Evolutionary conservation across 2,888 invertebrate genomes (phyloP), one percentile per base, ranked within the genome.

Genomic region (Alviniconcha strummeri): DNA sequence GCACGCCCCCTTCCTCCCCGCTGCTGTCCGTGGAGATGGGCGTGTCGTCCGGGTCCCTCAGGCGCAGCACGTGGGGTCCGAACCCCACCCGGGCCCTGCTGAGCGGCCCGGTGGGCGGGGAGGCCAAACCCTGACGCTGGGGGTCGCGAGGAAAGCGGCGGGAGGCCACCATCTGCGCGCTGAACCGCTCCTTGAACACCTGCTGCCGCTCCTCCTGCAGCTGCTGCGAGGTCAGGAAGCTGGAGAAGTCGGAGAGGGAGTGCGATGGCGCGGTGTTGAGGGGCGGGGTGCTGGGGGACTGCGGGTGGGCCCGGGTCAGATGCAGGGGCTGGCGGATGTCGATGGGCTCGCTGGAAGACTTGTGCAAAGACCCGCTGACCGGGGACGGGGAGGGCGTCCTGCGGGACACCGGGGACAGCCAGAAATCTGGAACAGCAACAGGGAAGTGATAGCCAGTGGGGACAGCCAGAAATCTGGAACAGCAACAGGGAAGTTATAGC

Each of bases 401-500:
- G 64, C 90, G 89, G 83, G 90, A 89, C 83, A 88, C 85, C 15
- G 89, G 85, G 0, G 92, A 91, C 57, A 90, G 89, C 93, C 93
- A 93, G 85, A 93, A 93, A 89, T 92, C 93, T 94, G 89, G 80
- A 91, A 93, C 64, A 78, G 17, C n/a, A 79, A 78, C 36, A 36
- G 3, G 36, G 36, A 36, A 36, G 36, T 36, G 0, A 36, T 36
- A 36, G 36, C 85, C 87, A 36, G 85, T n/a, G 89, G 85, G 0
- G 92, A 91, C 57, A 90, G 36, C 36, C 36, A 36, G 36, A 36
- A 36, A 36, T 36, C 36, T 36, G 36, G 3, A 36, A 36, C 36
- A 36, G 36, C 36, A 36, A 36, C 36, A 36, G 36, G 36, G 36
- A 36, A 36, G 36, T 36, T 0, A 36, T 36, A 36, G 36, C 36